These are phyloP conservation scores for Volucella zonaria DNA, from an alignment of 2,888 invertebrate species.

Conservation along the genomic window DNA sequence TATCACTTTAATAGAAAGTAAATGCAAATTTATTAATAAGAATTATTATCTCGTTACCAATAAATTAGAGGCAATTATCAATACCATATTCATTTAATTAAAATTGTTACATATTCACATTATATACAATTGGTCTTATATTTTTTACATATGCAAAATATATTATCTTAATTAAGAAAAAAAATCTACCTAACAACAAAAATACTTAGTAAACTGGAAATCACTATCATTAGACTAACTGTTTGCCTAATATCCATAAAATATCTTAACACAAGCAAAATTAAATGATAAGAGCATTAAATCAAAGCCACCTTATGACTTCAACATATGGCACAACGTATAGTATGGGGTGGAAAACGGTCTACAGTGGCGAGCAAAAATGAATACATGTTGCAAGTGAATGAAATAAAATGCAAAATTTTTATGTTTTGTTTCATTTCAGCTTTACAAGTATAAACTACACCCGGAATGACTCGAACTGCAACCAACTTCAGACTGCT, in stretches of 20 bases:
- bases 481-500: no score
- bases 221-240: constrained; percentile 9
- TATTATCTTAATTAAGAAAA: no score
- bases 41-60: neutral
- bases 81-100: neutral
- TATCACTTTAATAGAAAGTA: constrained; percentile 8
- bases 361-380: no score
- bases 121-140: neutral
- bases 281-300: neutral
- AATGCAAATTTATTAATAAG: neutral
- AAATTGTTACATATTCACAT: neutral
- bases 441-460: no score
- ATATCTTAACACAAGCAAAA: constrained; percentile 17
- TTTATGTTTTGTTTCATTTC: no score
- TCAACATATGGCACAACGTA: neutral
- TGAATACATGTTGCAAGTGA: no score
- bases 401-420: no score
- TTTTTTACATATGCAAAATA: no score
- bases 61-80: constrained; percentile 1
- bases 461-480: no score
- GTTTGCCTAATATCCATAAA: neutral
- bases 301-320: constrained; percentile 22
- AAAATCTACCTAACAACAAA: constrained; percentile 5
- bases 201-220: neutral
- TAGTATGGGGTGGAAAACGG: neutral